These are phyloP conservation scores for Drosophila emarginata DNA, from an alignment of 2,888 invertebrate genomes.

Conservation along the genomic window DNA sequence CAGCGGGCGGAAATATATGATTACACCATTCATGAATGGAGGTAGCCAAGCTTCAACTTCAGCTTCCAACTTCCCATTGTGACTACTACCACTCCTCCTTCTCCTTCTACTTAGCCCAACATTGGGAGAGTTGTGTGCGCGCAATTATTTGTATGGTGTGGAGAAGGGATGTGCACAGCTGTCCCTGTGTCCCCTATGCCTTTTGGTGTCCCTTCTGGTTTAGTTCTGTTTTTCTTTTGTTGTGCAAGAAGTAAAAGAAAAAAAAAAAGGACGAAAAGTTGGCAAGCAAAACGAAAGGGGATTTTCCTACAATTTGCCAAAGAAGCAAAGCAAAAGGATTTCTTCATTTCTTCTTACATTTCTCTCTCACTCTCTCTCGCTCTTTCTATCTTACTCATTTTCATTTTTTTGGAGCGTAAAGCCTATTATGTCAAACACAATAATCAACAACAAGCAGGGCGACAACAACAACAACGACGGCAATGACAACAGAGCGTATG, in stretches of 20 bases:
- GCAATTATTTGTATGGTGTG: conserved; percentile 73
- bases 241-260: not conserved
- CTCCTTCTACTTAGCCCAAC: conserved; percentile 14
- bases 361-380: conserved; percentile 23
- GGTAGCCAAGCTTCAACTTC: conserved; percentile 17
- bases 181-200: conserved; percentile 26
- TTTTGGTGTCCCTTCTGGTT: conserved; percentile 1
- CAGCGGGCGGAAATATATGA: conserved; percentile 29
- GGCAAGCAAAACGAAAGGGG: conserved; percentile 55
- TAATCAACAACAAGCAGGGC: conserved; percentile 67
- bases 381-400: conserved; percentile 5
- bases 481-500: conserved; percentile 61
- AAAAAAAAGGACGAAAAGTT: conserved; percentile 41
- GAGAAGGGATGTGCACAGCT: conserved; percentile 44
- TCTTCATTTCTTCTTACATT: conserved; percentile 31
- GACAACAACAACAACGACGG: conserved; percentile 42
- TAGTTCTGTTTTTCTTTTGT: conserved; percentile 3
- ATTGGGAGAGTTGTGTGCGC: conserved; percentile 25
- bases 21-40: conserved; percentile 30
- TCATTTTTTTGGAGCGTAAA: conserved; percentile 71
- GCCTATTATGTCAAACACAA: conserved; percentile 78
- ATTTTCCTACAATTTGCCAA: conserved; percentile 74
- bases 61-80: conserved; percentile 12
- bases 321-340: conserved; percentile 65
- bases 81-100: conserved; percentile 23